These are phyloP conservation scores for Timandra comae DNA, from an alignment of 2,888 invertebrate species.

Conservation along the genomic window DNA sequence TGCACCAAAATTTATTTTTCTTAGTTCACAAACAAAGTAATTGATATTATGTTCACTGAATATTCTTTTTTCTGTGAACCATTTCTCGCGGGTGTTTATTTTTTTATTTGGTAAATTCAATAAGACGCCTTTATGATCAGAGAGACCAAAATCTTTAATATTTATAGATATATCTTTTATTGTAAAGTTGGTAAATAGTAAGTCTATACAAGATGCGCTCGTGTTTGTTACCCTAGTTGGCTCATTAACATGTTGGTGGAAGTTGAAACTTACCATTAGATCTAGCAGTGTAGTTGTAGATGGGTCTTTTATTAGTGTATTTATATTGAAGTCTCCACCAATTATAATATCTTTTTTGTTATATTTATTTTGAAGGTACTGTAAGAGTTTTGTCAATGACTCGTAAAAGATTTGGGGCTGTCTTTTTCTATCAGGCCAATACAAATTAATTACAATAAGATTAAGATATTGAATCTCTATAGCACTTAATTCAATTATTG, in stretches of 20 bases:
- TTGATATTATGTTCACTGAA: conserved; percentile 1
- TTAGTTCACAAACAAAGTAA: neutral
- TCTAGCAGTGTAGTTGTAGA: too few relatives aligned
- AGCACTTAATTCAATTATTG: conserved; percentile 1
- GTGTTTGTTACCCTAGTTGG: conserved; percentile 1
- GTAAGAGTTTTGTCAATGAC: neutral
- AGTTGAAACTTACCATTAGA: neutral
- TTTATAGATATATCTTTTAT: neutral
- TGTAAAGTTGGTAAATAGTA: conserved; percentile 3
- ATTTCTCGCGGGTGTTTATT: too few relatives aligned
- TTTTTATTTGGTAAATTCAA: too few relatives aligned
- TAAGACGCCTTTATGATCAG: conserved; percentile 1
- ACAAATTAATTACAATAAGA: conserved; percentile 1
- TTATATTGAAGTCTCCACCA: neutral
- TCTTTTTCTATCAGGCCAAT: conserved; percentile 1
- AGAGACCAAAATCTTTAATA: neutral
- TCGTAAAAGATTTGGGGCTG: conserved; percentile 1
- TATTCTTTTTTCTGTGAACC: neutral
- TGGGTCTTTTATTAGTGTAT: too few relatives aligned
- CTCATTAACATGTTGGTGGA: neutral
- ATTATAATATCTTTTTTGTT: conserved; percentile 3
- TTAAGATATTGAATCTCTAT: conserved; percentile 1
- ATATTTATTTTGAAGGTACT: neutral
- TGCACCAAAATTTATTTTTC: neutral
- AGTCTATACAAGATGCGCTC: conserved; percentile 2